Percentiles rank a stretch among this genome's conserved stretches.
Conservation (phyloP, 1,140 invertebrate genomes). For the Apocrypta bakeri region DNA sequence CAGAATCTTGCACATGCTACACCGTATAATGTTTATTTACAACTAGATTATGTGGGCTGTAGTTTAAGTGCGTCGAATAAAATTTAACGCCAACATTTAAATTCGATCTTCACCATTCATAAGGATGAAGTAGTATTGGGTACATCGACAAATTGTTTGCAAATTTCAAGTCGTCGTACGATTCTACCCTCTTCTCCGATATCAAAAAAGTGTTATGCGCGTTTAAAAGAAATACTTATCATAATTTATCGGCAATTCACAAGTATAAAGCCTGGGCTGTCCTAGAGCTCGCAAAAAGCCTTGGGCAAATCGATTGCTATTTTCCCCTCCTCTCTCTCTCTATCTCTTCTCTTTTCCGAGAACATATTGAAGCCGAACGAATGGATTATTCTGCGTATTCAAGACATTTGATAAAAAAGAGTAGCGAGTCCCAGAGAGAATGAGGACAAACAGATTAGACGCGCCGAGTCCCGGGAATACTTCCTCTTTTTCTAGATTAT, state of each 20-base stretch:
- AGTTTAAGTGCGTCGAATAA: background rate
- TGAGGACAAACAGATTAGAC: slow-evolving; percentile 28
- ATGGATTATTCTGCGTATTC: slow-evolving; percentile 1
- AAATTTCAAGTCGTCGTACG: background rate
- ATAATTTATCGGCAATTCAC: background rate
- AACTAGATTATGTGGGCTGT: background rate
- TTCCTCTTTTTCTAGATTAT: background rate
- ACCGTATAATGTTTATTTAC: background rate
- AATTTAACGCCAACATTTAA: background rate
- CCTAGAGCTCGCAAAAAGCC: background rate
- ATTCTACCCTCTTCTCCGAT: background rate
- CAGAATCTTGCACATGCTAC: background rate
- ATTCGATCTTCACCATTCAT: background rate
- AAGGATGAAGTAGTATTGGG: background rate
- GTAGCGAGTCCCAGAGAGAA: background rate
- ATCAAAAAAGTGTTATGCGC: background rate
- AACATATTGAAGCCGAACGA: slow-evolving; percentile 25
- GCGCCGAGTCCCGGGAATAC: slow-evolving; percentile 17
- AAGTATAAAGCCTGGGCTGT: slow-evolving; percentile 2
- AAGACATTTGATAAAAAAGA: slow-evolving; percentile 31
- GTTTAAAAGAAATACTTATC: background rate
- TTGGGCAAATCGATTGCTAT: slow-evolving; percentile 31
- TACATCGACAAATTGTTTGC: background rate
- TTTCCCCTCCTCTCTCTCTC: slow-evolving; percentile 5
- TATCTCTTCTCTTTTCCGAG: background rate